Base-by-base conservation (phyloP, 2,113 vertebrate genomes). In the Tyrannus savana region DNA sequence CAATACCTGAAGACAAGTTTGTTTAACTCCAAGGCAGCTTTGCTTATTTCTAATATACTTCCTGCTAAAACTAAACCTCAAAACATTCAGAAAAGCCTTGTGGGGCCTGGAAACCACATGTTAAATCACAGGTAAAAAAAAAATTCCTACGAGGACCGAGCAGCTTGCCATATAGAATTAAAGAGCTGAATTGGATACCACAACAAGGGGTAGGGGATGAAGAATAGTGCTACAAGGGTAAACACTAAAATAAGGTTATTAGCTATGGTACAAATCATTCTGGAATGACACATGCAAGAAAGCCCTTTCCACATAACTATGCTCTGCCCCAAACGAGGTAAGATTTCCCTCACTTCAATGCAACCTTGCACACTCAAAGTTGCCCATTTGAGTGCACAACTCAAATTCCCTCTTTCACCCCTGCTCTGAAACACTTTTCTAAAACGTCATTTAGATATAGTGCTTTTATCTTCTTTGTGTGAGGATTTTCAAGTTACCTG, bases 241-340 rank as follows among this genome's bases (percentile, higher is more conserved):
- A 86, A 47, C 12, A 18, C 13, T 15, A 39, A 76, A 59, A 58
- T 6, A 78, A 35, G 7, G 22, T 5, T 12, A 27, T 46, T 46
- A 67, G 46, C 37, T 30, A 18, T 1, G 5, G 25, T 22, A 42
- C 10, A 66, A 22, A 47, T 37, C 17, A 23, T 31, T 18, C n/a
- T 59, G 33, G n/a, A 87, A 52, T 3, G 18, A 56, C 9, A 52
- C 9, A n/a, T 7, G 11, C 19, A 78, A 35, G 35, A 52, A 47
- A 4, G 9, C 16, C 33, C 19, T 46, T 71, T 71, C 27, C 60
- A 56, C 2, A 1, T 21, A 28, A 37, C 7, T 39, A 0, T 7
- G 50, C 15, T 56, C 47, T 37, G 46, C 33, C 19, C 4, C n/a
- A 75, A 77, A 42, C 10, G 23, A 0, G 0, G 28, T 5, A 24